Conservation (phyloP, 1,140 invertebrate genomes). For the Thaumatotibia leucotreta region DNA sequence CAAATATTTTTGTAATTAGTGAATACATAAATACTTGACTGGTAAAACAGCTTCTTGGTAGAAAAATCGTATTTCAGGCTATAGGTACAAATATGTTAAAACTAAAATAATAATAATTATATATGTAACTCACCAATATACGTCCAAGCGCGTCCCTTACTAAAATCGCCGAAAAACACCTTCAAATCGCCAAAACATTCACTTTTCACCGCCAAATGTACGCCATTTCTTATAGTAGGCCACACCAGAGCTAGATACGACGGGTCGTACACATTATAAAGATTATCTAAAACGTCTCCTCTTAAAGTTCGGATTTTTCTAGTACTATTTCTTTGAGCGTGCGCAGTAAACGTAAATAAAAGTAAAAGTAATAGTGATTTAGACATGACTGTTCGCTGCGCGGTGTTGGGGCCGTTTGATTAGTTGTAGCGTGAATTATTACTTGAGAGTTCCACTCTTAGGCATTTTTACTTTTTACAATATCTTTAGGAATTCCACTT, state of each 20-base stretch:
- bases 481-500: no score
- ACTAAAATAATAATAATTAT: no score
- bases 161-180: conserved; percentile 59
- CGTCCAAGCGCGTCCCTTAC: conserved; percentile 65
- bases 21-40: no score
- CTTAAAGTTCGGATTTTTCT: conserved; percentile 23
- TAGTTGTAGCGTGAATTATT: background rate
- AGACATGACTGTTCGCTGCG: background rate
- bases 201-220: conserved; percentile 55
- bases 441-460: no score
- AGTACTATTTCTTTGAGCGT: background rate
- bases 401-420: background rate
- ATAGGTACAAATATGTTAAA: no score
- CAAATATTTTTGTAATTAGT: no score
- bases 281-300: conserved; percentile 51
- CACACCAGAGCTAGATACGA: conserved; percentile 69
- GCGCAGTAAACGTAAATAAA: background rate
- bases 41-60: no score
- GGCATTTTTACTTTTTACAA: no score
- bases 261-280: conserved; percentile 67
- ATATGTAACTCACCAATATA: conserved; percentile 63
- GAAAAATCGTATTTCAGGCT: no score
- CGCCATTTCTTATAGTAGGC: conserved; percentile 69
- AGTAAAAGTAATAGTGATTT: background rate
- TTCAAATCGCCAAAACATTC: conserved; percentile 62